Evolutionary conservation across 2,113 vertebrate genomes (phyloP), one percentile per base, ranked within the genome.

Genomic region (Lynx canadensis): DNA sequence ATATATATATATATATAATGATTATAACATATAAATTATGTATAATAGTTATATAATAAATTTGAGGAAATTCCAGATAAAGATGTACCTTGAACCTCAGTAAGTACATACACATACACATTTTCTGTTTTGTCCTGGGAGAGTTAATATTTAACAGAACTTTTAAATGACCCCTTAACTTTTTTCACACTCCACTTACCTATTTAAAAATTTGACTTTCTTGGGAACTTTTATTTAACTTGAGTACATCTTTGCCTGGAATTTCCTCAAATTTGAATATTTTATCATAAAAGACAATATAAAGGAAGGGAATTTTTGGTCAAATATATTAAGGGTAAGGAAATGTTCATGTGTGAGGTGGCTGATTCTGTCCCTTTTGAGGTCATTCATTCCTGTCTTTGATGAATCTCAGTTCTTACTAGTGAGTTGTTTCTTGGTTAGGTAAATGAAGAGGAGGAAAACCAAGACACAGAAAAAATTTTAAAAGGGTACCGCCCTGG

Each of bases 401-500:
- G 25, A 81, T 80, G 87, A 92, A n/a, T 60, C 41, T 55, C 60
- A 50, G 1, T 41, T 96, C 33, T 96, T 68, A 80, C 60, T 82
- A 82, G 84, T 45, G 33, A 55, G 92, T 7, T 41, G 78, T 97
- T 94, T 91, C 48, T 79, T 76, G 78, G 92, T 74, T 97, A 98
- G 91, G 85, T 95, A 89, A 98, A 98, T 80, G 99, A 98, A 14
- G 99, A 99, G 57, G 97, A 93, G 33, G 96, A 91, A 0, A 95
- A 97, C 68, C 96, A 96, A 82, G 99, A 98, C 15, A 98, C 98
- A 57, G 98, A 98, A 96, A 98, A 96, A 23, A 79, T 38, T 81
- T 36, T 96, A 78, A 98, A 97, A 97, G 98, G 93, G 36, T 98
- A 89, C 68, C 98, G 98, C 50, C 99, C 99, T 48, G 99, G 99